Percentiles rank a stretch among this genome's conserved stretches.
phyloP scores from a whole-genome alignment of 2,113 vertebrate species.

The Nansenia antarctica region DNA sequence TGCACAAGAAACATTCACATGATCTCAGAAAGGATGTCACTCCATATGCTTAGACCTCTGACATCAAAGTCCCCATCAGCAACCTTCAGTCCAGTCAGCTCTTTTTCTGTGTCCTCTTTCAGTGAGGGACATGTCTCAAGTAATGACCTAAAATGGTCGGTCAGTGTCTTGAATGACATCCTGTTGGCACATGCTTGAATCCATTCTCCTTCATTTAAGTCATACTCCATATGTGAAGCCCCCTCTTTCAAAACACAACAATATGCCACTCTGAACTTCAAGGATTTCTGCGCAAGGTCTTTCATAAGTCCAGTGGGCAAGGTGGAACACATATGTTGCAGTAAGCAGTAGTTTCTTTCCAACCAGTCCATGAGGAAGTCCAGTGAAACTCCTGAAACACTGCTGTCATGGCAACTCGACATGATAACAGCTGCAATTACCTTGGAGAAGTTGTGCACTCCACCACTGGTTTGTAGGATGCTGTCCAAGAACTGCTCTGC shows the following conservation, averaged over 20 bases:
- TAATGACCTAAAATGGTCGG: slow-evolving; percentile 62
- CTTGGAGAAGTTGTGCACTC: slow-evolving; percentile 29
- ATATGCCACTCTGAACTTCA: slow-evolving; percentile 63
- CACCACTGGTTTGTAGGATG: slow-evolving; percentile 37
- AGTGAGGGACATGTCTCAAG: slow-evolving; percentile 50
- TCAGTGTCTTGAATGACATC: slow-evolving; percentile 74
- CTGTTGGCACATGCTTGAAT: slow-evolving; percentile 30
- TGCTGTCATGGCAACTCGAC: slow-evolving; percentile 10
- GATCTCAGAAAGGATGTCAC: slow-evolving; percentile 70
- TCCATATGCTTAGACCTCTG: slow-evolving; percentile 84
- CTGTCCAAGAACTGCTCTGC: slow-evolving; percentile 45
- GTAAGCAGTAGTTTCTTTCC: slow-evolving; percentile 27
- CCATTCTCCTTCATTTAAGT: slow-evolving; percentile 75
- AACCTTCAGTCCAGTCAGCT: slow-evolving; percentile 63
- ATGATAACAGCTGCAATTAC: slow-evolving; percentile 70
- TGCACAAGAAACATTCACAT: too few relatives aligned
- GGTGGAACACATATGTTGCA: slow-evolving; percentile 67
- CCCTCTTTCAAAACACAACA: slow-evolving; percentile 66
- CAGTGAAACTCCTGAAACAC: slow-evolving; percentile 3
- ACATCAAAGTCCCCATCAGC: slow-evolving; percentile 83
- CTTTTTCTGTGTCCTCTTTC: slow-evolving; percentile 42
- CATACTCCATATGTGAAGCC: slow-evolving; percentile 74
- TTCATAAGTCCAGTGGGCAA: slow-evolving; percentile 56
- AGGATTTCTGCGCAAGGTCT: slow-evolving; percentile 54
- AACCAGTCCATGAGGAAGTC: slow-evolving; percentile 78